A percentile compares a stretch with the other conserved stretches of the same genome.
Conservation (phyloP, 1,140 invertebrate species). For the Papilio dardanus region DNA sequence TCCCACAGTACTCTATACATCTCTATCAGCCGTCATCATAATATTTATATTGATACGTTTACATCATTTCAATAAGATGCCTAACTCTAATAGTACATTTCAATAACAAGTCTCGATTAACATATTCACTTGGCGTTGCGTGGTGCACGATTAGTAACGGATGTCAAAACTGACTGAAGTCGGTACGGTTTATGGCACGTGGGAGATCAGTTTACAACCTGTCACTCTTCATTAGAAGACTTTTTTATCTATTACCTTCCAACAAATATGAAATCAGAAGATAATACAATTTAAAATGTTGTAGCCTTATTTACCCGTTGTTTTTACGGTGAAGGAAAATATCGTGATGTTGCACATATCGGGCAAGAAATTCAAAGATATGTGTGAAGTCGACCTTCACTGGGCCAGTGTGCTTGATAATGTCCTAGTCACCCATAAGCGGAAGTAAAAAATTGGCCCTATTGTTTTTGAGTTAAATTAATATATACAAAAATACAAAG, state of each 20-base stretch:
- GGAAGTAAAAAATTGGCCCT: too few relatives aligned
- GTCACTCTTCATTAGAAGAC: not conserved
- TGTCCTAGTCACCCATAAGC: too few relatives aligned
- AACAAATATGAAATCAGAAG: not conserved
- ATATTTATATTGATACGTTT: not conserved
- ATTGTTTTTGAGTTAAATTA: too few relatives aligned
- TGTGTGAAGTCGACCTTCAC: too few relatives aligned
- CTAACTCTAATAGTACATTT: not conserved
- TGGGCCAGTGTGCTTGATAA: too few relatives aligned
- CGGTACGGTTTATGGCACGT: constrained; percentile 2
- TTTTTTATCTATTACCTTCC: not conserved
- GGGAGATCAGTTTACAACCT: constrained; percentile 8
- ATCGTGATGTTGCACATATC: too few relatives aligned
- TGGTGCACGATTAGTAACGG: constrained; percentile 10
- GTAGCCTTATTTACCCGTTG: too few relatives aligned
- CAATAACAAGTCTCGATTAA: constrained; percentile 13
- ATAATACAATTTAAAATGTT: not conserved
- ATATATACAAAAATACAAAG: too few relatives aligned
- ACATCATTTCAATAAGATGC: not conserved
- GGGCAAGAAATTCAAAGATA: too few relatives aligned
- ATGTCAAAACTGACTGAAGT: constrained; percentile 3
- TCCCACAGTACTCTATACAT: too few relatives aligned
- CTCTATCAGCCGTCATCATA: not conserved
- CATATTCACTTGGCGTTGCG: constrained; percentile 20
- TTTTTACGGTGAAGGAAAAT: too few relatives aligned